Percentiles rank a stretch among this genome's conserved stretches.
These are phyloP conservation scores for Uria aalge DNA, from an alignment of 2,113 vertebrate species.

Conservation along the genomic window DNA sequence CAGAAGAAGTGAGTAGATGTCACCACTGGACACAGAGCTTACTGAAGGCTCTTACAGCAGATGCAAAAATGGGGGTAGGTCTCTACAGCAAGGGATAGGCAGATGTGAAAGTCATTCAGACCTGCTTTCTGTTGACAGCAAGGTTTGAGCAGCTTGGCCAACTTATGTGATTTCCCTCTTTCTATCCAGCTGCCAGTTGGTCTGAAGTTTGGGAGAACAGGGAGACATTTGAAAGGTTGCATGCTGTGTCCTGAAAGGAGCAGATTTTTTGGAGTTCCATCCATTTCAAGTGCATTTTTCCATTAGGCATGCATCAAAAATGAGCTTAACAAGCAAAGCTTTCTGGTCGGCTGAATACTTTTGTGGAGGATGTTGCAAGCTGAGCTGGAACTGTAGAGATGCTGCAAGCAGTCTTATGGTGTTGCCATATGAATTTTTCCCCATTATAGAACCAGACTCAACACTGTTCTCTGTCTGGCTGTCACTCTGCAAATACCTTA, in stretches of 20 bases:
- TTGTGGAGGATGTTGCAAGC: neutral
- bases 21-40: fast-evolving
- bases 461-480: neutral
- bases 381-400: neutral
- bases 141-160: neutral
- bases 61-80: neutral
- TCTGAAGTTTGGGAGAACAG: neutral
- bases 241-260: neutral
- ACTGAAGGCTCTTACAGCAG: neutral
- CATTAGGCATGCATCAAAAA: neutral
- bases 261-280: neutral
- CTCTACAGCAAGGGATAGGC: neutral
- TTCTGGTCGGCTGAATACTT: neutral
- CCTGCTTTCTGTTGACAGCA: neutral
- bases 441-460: neutral
- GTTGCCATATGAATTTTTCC: neutral
- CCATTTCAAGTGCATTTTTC: neutral
- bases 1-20: neutral
- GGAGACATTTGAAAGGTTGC: neutral
- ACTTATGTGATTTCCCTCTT: neutral
- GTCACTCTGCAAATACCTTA: neutral
- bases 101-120: neutral
- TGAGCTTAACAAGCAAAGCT: neutral
- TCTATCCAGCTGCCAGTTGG: neutral
- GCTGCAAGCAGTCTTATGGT: neutral